Percentiles rank a stretch among this genome's conserved stretches.
These are phyloP conservation scores for Neopelma chrysocephalum DNA, from an alignment of 2,797 vertebrate species.

Conservation along the genomic window DNA sequence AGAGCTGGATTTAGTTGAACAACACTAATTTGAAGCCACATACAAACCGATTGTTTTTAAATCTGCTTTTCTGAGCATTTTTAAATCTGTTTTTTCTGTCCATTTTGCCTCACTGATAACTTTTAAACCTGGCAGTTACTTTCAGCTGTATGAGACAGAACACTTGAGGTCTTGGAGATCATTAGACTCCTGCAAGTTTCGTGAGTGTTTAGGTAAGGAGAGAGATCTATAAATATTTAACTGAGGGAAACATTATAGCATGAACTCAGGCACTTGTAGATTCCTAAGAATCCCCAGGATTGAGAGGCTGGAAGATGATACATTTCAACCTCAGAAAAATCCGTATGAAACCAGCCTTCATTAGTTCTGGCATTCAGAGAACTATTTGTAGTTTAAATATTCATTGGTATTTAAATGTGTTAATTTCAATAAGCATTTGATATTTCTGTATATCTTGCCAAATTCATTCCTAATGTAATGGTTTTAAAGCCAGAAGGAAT, in stretches of 20 bases:
- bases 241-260: not conserved
- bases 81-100: not conserved
- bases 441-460: constrained; percentile 32
- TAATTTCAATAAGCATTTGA: constrained; percentile 66
- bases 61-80: not conserved
- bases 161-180: not conserved
- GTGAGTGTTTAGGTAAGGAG: not conserved
- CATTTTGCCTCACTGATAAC: not conserved
- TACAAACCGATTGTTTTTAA: not conserved
- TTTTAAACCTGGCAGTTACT: not conserved
- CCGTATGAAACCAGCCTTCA: not conserved
- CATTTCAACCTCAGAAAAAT: not conserved
- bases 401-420: constrained; percentile 57
- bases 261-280: not conserved
- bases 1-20: not conserved
- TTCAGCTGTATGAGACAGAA: not conserved
- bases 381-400: constrained; percentile 49
- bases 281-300: not conserved
- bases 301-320: not conserved
- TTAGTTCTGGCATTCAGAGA: not conserved
- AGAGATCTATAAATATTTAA: not conserved
- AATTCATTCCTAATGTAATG: constrained; percentile 47
- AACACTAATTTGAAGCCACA: not conserved
- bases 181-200: not conserved
- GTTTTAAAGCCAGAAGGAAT: constrained; percentile 64